phyloP scores from a whole-genome alignment of 2,888 invertebrate genomes.

The Trilocha varians region DNA sequence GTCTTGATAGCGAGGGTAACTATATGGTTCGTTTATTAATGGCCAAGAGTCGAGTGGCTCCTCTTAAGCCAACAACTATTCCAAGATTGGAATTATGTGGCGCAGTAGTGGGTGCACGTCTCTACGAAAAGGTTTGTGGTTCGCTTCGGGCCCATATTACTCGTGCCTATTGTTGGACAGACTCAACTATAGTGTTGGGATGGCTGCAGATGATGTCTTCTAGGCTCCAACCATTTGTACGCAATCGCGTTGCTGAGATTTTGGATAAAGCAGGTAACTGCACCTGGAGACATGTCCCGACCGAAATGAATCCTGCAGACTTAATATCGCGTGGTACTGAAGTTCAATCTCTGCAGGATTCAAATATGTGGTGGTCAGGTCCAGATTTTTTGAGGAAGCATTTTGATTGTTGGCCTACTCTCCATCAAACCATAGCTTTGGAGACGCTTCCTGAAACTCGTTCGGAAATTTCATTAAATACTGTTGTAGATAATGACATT shows the following conservation, averaged over 20 bases:
- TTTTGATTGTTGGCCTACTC: slow-evolving; percentile 8
- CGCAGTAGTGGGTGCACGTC: slow-evolving; percentile 19
- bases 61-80: slow-evolving; percentile 19
- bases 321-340: slow-evolving; percentile 16
- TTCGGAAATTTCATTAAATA: slow-evolving; percentile 1
- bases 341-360: slow-evolving; percentile 4
- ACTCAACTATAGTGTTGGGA: slow-evolving; percentile 21
- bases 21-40: slow-evolving; percentile 11
- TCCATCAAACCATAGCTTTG: background rate
- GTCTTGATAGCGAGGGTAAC: slow-evolving; percentile 7
- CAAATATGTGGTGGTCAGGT: slow-evolving; percentile 17
- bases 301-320: slow-evolving; percentile 19
- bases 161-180: slow-evolving; percentile 17
- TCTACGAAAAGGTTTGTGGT: slow-evolving; percentile 14
- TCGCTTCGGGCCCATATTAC: slow-evolving; percentile 12
- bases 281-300: slow-evolving; percentile 18
- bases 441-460: slow-evolving; percentile 8
- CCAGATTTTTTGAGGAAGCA: slow-evolving; percentile 10
- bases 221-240: too few relatives aligned
- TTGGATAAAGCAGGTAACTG: slow-evolving; percentile 12
- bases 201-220: slow-evolving; percentile 18
- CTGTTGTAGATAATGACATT: background rate
- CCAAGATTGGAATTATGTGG: too few relatives aligned
- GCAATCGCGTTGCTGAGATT: slow-evolving; percentile 19
- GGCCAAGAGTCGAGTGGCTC: slow-evolving; percentile 20